A percentile compares a stretch with the other conserved stretches of the same genome.
Conservation (phyloP, 2,888 invertebrate genomes). For the Conomelus anceps region DNA sequence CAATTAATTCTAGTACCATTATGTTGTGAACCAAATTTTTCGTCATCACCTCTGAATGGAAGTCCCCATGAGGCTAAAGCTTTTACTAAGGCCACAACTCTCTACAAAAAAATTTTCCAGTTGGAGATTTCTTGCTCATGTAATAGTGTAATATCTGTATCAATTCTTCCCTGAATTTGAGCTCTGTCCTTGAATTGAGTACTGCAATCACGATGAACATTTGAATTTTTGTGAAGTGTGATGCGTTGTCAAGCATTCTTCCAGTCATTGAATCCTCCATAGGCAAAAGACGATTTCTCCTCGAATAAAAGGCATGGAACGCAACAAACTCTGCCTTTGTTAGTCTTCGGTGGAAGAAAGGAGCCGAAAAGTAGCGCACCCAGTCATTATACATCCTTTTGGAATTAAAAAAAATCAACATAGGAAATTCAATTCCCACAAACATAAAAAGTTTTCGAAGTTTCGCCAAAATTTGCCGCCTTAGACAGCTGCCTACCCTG, state of each 20-base stretch:
- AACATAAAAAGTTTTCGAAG: neutral
- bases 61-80: neutral
- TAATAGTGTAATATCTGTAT: neutral
- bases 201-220: too few species aligned
- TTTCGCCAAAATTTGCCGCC: too few species aligned
- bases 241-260: neutral
- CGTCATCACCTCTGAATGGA: neutral
- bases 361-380: too few species aligned
- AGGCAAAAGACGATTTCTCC: neutral
- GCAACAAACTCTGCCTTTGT: neutral
- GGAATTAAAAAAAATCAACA: too few species aligned
- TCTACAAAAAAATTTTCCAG: neutral
- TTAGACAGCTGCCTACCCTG: too few species aligned
- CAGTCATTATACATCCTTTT: too few species aligned
- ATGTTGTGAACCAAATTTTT: conserved; percentile 4
- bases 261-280: neutral
- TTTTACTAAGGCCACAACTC: neutral
- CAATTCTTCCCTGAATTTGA: neutral
- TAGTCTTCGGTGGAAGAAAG: neutral
- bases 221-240: neutral
- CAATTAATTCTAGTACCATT: conserved; percentile 13
- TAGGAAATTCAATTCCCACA: too few species aligned
- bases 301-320: too few species aligned
- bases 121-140: neutral
- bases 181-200: neutral